Conservation (phyloP, 1,140 invertebrate species). For the Heliothis virescens region DNA sequence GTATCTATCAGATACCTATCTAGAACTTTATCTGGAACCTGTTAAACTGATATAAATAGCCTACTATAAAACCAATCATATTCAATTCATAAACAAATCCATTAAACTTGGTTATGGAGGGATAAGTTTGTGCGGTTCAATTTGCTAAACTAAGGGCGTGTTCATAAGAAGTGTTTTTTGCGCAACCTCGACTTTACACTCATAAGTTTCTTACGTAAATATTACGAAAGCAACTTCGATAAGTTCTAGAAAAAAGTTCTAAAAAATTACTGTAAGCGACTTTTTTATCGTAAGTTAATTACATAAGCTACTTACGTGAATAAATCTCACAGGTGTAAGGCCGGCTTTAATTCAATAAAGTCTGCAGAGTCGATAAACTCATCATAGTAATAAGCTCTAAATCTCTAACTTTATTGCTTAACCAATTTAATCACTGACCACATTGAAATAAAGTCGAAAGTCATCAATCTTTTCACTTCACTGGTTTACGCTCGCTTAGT, state of each 20-base stretch:
- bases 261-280: too few species aligned
- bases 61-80: background rate
- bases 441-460: too few species aligned
- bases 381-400: too few species aligned
- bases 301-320: background rate
- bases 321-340: too few species aligned
- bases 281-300: too few species aligned
- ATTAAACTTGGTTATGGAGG: conserved; percentile 2
- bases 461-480: background rate
- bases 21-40: too few species aligned
- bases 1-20: too few species aligned
- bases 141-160: background rate
- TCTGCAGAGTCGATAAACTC: background rate
- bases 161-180: background rate
- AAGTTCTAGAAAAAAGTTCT: too few species aligned
- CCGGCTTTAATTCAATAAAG: background rate
- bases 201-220: too few species aligned
- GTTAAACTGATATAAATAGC: too few species aligned
- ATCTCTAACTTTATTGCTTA: background rate
- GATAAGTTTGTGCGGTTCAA: background rate
- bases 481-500: background rate
- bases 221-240: too few species aligned
- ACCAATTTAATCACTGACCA: background rate
- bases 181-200: too few species aligned
- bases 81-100: background rate